phyloP scores from a whole-genome alignment of 2,797 vertebrate species.

The Dicrostonyx torquatus region DNA sequence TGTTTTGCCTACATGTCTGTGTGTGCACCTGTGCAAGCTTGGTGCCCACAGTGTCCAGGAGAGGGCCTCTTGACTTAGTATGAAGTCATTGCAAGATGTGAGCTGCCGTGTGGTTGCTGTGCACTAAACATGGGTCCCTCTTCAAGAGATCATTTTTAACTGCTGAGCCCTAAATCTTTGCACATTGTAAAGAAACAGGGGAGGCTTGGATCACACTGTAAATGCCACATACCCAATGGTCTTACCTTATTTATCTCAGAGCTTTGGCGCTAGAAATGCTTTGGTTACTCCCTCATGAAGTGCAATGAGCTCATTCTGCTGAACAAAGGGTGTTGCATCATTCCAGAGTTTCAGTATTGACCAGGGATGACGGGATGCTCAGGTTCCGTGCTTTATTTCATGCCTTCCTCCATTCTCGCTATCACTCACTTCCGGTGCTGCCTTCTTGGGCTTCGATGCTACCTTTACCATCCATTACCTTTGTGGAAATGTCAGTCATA shows the following conservation, averaged over 20 bases:
- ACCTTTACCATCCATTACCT: neutral
- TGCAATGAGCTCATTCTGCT: neutral
- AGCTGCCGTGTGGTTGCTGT: neutral
- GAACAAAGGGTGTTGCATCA: fast-evolving
- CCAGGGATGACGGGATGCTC: neutral
- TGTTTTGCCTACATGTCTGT: neutral
- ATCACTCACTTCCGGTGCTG: no score
- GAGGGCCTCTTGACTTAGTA: neutral
- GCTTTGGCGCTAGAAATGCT: neutral
- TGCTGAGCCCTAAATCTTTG: neutral
- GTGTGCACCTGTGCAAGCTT: neutral
- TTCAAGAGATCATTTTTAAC: neutral
- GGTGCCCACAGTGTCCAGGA: neutral
- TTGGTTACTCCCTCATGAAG: neutral
- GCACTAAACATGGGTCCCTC: neutral
- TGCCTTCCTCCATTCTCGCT: neutral
- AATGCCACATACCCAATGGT: neutral
- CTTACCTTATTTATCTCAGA: neutral
- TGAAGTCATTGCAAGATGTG: neutral
- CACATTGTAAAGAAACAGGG: no score
- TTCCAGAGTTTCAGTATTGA: neutral
- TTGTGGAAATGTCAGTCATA: neutral
- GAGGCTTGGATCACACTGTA: neutral
- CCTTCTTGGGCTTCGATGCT: neutral
- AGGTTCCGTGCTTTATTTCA: neutral